Base-by-base conservation (phyloP, 1,140 invertebrate genomes). In the Sycobia sp. region DNA sequence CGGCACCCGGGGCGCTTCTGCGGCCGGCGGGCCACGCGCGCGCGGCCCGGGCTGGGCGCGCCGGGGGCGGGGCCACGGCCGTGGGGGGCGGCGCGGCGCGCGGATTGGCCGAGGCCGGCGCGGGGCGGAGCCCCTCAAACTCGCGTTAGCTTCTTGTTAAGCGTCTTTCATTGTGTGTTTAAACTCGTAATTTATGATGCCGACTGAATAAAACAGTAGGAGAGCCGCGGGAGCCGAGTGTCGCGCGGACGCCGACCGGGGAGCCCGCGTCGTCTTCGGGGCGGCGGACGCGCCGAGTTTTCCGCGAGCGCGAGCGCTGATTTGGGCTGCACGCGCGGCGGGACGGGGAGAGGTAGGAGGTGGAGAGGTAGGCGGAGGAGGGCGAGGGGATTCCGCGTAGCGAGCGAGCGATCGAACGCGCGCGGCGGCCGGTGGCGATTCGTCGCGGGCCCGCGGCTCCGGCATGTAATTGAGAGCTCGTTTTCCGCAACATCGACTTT, bases 81-180 rank as follows among this genome's bases (percentile, higher is more conserved):
- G n/a, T 32, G 29, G 10, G 20, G 32, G 14, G 18, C 18, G 11
- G 10, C 11, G 5, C 29, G 5, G 29, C 29, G 5, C 29, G 29
- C 29, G 10, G 18, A 51, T 51, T 51, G 29, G 49, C 32, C 20
- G 18, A 0, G 3, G 49, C 49, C 11, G 29, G n/a, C 10, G 4
- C 3, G 18, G 71, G 76, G 77, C 77, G 78, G 73, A 71, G 76
- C 78, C 78, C 78, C 78, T 82, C 80, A 82, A 82, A 81, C 78
- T 82, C 79, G 79, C 80, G 79, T 82, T 82, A 81, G 77, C 77
- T 81, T 82, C 80, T 82, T 82, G 80, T 82, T 82, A 82, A 82
- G 77, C 79, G 79, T 82, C 80, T 81, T 81, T 81, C 79, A 81
- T 82, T 81, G 80, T 81, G 78, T 82, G 79, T 81, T 81, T 81